phyloP scores from a whole-genome alignment of 2,888 invertebrate genomes.

The Dyspetes luteomarginatus region DNA sequence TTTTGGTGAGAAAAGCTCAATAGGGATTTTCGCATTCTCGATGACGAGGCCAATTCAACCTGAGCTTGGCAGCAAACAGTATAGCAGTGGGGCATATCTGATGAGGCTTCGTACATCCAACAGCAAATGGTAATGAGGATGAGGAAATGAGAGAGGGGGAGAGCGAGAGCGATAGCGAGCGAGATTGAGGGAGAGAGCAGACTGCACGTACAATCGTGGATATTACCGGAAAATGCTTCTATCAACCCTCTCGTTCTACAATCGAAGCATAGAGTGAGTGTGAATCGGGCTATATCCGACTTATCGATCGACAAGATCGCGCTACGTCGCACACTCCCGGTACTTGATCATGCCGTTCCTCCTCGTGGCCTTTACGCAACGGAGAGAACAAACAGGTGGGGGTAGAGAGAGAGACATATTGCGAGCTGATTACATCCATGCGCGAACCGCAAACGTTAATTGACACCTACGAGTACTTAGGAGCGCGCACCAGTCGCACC shows the following conservation, averaged over 20 bases:
- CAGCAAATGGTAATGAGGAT: slow-evolving; percentile 27
- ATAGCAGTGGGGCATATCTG: slow-evolving; percentile 42
- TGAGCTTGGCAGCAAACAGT: not conserved
- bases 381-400: slow-evolving; percentile 3
- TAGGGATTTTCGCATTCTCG: not conserved
- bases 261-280: slow-evolving; percentile 32
- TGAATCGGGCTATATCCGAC: slow-evolving; percentile 60
- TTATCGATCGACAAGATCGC: slow-evolving; percentile 48
- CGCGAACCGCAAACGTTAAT: slow-evolving; percentile 61
- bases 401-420: slow-evolving; percentile 35
- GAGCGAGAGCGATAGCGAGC: slow-evolving; percentile 19
- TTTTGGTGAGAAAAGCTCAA: not conserved
- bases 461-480: slow-evolving; percentile 63
- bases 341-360: slow-evolving; percentile 51
- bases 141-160: slow-evolving; percentile 8
- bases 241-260: slow-evolving; percentile 28
- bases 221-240: slow-evolving; percentile 37
- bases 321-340: not conserved
- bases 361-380: slow-evolving; percentile 8
- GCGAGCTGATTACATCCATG: slow-evolving; percentile 58
- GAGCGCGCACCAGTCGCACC: slow-evolving; percentile 29
- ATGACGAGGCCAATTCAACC: not conserved
- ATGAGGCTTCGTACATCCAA: slow-evolving; percentile 50
- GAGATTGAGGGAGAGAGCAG: no score
- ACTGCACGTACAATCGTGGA: slow-evolving; percentile 11